Conservation (phyloP, 2,888 invertebrate species). For the Rhopalosiphum nymphaeae region DNA sequence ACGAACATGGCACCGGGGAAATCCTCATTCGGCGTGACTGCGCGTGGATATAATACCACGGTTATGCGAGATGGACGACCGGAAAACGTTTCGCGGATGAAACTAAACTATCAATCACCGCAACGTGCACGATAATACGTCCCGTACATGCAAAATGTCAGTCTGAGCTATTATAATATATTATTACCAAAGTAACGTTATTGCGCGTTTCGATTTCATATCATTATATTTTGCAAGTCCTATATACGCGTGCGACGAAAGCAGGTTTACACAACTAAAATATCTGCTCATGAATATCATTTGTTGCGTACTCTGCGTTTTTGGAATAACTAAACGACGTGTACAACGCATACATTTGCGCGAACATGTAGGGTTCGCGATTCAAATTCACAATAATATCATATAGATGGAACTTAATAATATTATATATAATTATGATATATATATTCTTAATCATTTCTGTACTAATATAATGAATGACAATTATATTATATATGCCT, state of each 20-base stretch:
- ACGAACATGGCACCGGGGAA: background rate
- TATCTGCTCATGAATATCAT: background rate
- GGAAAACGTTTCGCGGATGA: background rate
- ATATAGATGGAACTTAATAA: background rate
- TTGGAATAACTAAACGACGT: background rate
- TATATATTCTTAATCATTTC: background rate
- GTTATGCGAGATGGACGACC: background rate
- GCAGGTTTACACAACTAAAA: background rate
- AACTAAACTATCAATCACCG: slow-evolving; percentile 30
- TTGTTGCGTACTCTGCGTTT: background rate
- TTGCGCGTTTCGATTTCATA: background rate
- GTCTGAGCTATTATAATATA: background rate
- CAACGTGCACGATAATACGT: too few species aligned
- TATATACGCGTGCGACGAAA: background rate
- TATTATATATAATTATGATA: background rate
- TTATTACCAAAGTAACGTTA: background rate
- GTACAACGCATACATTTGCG: background rate
- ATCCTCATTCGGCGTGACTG: background rate
- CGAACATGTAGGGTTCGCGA: background rate
- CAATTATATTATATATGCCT: too few species aligned
- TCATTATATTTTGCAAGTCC: background rate
- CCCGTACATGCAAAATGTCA: background rate
- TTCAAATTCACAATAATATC: background rate
- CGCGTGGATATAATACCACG: too few species aligned
- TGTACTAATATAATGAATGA: background rate